phyloP scores from a whole-genome alignment of 2,888 invertebrate species.

The Lutraria lutraria region DNA sequence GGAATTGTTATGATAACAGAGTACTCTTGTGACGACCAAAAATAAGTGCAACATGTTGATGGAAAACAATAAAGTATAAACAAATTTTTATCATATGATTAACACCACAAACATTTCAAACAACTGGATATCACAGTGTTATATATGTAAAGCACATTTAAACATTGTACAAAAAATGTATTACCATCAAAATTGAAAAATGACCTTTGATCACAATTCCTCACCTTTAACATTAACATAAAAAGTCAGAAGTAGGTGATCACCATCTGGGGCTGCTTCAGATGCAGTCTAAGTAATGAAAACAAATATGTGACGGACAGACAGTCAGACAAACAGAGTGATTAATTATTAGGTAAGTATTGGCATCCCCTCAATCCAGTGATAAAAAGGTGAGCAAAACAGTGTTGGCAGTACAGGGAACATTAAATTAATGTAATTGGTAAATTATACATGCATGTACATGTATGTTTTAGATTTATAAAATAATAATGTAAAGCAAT shows the following conservation, averaged over 20 bases:
- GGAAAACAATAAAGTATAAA: neutral
- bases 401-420: slow-evolving; percentile 11
- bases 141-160: neutral
- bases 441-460: neutral
- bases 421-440: neutral
- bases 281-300: neutral
- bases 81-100: neutral
- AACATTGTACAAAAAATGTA: neutral
- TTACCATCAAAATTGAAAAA: neutral
- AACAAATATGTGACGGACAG: neutral
- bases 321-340: neutral
- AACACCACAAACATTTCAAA: neutral
- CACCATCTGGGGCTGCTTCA: neutral
- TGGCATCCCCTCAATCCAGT: neutral
- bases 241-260: neutral
- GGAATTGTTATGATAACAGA: neutral
- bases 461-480: neutral
- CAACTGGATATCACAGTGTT: neutral
- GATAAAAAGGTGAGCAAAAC: neutral
- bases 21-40: neutral
- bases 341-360: neutral
- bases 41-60: neutral
- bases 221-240: neutral
- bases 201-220: neutral
- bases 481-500: neutral